A percentile compares a stretch with the other conserved stretches of the same genome.
Evolutionary conservation across 2,888 invertebrate genomes (phyloP).

Genomic region (Dryobotodes eremita): DNA sequence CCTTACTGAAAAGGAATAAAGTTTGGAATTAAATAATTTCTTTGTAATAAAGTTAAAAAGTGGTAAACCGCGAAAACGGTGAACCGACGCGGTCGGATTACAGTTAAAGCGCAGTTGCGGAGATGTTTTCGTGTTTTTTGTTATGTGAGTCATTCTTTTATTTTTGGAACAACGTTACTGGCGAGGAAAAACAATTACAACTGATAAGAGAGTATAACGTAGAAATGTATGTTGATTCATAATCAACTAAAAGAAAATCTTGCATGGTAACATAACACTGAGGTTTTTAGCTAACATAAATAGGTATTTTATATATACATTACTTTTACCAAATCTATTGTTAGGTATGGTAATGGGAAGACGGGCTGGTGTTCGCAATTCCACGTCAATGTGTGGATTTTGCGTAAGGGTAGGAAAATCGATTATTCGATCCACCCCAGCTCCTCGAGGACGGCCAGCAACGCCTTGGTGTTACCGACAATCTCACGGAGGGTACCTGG

Average conservation of each 20-base stretch:
- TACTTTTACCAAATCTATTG: background rate
- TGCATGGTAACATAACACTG: background rate
- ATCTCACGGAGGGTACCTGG: background rate
- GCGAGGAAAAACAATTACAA: background rate
- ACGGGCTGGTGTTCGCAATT: background rate
- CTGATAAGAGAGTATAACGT: slow-evolving; percentile 6
- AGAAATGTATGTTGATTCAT: background rate
- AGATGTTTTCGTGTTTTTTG: slow-evolving; percentile 47
- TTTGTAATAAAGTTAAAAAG: slow-evolving; percentile 54
- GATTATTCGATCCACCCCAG: background rate
- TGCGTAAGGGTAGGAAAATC: background rate
- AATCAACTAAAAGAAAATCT: background rate
- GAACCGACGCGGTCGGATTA: slow-evolving; percentile 57
- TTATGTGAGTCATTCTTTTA: slow-evolving; percentile 22
- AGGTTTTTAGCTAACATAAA: background rate
- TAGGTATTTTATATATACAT: background rate
- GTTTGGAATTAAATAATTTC: slow-evolving; percentile 43
- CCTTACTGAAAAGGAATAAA: slow-evolving; percentile 30
- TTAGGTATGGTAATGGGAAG: too few relatives aligned
- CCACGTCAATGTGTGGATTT: background rate
- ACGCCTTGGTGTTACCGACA: background rate
- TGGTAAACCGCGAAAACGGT: slow-evolving; percentile 61
- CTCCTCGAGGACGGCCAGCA: too few relatives aligned
- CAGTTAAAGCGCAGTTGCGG: slow-evolving; percentile 59
- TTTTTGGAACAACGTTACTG: slow-evolving; percentile 35